Evolutionary conservation across 2,888 invertebrate species (phyloP), one percentile per base, ranked within the genome.

Genomic region (Watsonalla cultraria): DNA sequence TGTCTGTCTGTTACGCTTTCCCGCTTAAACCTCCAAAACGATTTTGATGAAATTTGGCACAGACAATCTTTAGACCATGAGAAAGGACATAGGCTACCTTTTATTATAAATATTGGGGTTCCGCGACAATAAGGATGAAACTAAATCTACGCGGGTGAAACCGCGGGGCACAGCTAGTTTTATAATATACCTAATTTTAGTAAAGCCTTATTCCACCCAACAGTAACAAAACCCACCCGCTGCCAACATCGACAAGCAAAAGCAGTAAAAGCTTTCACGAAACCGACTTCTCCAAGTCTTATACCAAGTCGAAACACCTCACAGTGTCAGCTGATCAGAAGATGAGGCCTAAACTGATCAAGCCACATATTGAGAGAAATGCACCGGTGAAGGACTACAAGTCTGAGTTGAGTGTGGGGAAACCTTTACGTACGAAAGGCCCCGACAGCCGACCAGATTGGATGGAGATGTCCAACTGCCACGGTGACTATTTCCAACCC

Each of bases 281-380:
- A 13, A 51, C 75, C 0, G 86, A 86, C 5, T 46, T 64, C 0
- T 37, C 71, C 1, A 82, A 78, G 59, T 57, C 68, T 0, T 70
- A 74, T 48, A 54, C 68, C 46, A 82, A 78, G 59, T 64, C 76
- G 2, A 86, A 87, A 57, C 70, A 74, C 33, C 54, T 77, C 11
- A 82, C 77, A 61, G 68, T 72, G 0, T 89, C 90, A 0, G 88
- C 89, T 0, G 87, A 87, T 59, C 76, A 78, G 45, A 87, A 87
- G 61, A 54, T 63, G 1, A 66, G 83, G 1, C 61, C 74, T 0
- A 76, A 74, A 39, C 51, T 56, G 0, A 48, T 60, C 8, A 74
- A 80, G 59, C 64, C 60, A 0, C 47, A 48, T 34, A 34, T 13
- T 9, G 86, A 88, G 2, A 70, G 78, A 11, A 8, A 8, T 11